A percentile compares a stretch with the other conserved stretches of the same genome.
Conservation (phyloP, 2,888 invertebrate species). For the Theretra japonica region DNA sequence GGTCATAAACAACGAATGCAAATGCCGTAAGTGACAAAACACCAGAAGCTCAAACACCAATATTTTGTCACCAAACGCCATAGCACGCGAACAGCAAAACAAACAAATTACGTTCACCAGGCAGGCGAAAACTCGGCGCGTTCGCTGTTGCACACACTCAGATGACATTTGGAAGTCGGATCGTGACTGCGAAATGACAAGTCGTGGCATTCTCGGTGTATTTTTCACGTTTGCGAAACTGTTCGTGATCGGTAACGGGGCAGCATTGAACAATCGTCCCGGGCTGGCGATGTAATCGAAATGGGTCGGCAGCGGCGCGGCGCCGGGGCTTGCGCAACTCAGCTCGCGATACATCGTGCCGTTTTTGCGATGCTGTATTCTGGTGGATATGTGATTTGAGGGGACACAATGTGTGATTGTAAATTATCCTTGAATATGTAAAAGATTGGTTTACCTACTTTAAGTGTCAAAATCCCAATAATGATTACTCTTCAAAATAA, state of each 20-base stretch:
- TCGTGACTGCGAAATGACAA: constrained; percentile 82
- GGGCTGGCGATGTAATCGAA: constrained; percentile 68
- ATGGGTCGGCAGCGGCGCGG: constrained; percentile 61
- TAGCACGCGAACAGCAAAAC: constrained; percentile 25
- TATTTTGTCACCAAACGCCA: constrained; percentile 17
- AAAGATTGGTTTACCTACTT: too few species aligned
- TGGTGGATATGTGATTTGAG: neutral
- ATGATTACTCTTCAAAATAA: too few species aligned
- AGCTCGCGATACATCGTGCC: neutral
- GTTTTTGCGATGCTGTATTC: neutral
- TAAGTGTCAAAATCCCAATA: too few species aligned
- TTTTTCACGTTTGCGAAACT: constrained; percentile 82
- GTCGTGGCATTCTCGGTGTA: constrained; percentile 82
- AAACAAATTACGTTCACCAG: constrained; percentile 3
- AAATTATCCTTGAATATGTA: too few species aligned
- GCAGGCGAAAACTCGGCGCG: constrained; percentile 38
- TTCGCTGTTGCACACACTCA: constrained; percentile 48
- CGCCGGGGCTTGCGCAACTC: constrained; percentile 59
- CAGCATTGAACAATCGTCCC: constrained; percentile 63
- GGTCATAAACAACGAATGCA: neutral
- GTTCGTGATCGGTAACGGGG: constrained; percentile 81
- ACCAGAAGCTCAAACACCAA: neutral
- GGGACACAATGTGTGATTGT: too few species aligned
- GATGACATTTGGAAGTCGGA: constrained; percentile 71
- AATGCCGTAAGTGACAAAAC: neutral